Base-by-base conservation (phyloP, 1,140 invertebrate genomes). In the Papilio dardanus region DNA sequence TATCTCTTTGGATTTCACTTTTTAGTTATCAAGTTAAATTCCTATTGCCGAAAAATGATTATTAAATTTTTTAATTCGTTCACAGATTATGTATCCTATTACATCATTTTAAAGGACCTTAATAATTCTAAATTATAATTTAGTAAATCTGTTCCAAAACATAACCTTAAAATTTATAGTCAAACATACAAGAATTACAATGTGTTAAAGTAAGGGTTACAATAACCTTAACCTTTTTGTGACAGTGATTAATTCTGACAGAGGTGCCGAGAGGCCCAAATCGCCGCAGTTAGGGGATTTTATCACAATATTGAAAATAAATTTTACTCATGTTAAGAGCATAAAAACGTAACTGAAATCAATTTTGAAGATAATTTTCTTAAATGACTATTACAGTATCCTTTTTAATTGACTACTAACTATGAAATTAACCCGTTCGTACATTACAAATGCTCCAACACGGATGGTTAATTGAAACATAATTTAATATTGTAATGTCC, bases 161-260 rank as follows among this genome's bases (percentile, higher is more conserved):
- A 71, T 50, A 12, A 1, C 12, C 7, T 30, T 28, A 28, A 42
- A 71, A 71, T 71, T 30, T 30, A 71, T 71, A 31, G 7, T 73
- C 46, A 30, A 12, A n/a, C 46, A 73, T 54, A 73, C 12, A n/a
- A 54, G 71, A 73, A 30, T 73, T 54, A 54, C 50, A 54, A 73
- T 73, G 71, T 16, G 67, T 37, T 73, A 73, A 28, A 73, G 28
- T 73, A 54, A 54, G 71, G 71, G 71, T 54, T 35, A 73, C 42
- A 73, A 58, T 73, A 73, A 73, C 71, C 69, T 71, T 71, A 71
- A 71, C 69, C 71, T 46, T 73, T 73, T 54, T 73, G 71, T 58
- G 42, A 73, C 42, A 58, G 71, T 73, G 71, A 73, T 73, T 73
- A 73, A 73, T 73, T 73, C 30, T 71, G 68, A 46, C 37, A 46